Evolutionary conservation across 2,888 invertebrate genomes (phyloP).

Genomic region (Apamea epomidion): DNA sequence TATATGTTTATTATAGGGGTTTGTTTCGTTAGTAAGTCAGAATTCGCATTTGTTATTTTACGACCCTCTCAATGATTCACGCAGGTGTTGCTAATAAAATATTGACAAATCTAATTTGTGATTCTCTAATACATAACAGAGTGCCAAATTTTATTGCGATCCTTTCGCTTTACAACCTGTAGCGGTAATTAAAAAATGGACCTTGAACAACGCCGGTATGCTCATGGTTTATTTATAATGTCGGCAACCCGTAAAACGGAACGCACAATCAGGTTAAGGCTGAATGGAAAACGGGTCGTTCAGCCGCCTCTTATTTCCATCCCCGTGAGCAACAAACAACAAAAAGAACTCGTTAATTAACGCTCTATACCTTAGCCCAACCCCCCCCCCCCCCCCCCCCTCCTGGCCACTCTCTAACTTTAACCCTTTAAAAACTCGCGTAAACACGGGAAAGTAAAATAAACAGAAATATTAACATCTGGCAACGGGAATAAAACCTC

Average conservation of each 20-base stretch:
- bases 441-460: conserved; percentile 68
- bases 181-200: conserved; percentile 61
- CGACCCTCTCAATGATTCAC: conserved; percentile 43
- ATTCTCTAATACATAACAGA: conserved; percentile 61
- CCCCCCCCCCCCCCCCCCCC: background rate
- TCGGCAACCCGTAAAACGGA: conserved; percentile 61
- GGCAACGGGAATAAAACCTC: conserved; percentile 68
- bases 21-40: conserved; percentile 23
- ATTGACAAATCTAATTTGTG: conserved; percentile 61
- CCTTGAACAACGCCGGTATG: conserved; percentile 57
- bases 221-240: conserved; percentile 65
- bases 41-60: conserved; percentile 45
- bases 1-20: conserved; percentile 20
- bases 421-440: conserved; percentile 68
- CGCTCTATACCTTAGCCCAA: conserved; percentile 50
- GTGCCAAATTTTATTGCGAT: conserved; percentile 62
- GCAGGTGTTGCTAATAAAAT: conserved; percentile 61
- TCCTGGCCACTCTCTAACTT: conserved; percentile 44
- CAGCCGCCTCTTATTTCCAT: conserved; percentile 63
- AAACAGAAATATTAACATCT: conserved; percentile 71
- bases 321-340: conserved; percentile 60
- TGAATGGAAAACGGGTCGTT: conserved; percentile 59
- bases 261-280: conserved; percentile 68
- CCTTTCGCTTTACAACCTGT: conserved; percentile 60
- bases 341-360: conserved; percentile 69